These are phyloP conservation scores for Rhynchophorus ferrugineus DNA, from an alignment of 1,140 invertebrate species.

Conservation along the genomic window DNA sequence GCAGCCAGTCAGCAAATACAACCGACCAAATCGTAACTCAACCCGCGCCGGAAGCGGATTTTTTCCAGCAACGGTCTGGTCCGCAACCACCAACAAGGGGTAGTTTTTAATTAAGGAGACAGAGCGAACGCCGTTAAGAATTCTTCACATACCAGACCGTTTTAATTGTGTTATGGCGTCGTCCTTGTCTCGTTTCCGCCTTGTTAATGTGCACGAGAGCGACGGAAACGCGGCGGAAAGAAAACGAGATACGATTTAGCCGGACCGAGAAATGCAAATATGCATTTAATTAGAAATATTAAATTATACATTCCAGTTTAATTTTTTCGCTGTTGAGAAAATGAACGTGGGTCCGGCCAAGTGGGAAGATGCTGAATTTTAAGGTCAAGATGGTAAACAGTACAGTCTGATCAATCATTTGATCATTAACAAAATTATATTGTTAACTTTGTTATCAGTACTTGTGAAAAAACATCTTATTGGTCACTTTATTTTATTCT, in stretches of 20 bases:
- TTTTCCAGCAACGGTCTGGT: slow-evolving; percentile 15
- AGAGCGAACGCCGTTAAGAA: slow-evolving; percentile 38
- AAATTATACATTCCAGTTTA: slow-evolving; percentile 38
- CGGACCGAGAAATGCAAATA: slow-evolving; percentile 33
- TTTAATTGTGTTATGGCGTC: slow-evolving; percentile 37
- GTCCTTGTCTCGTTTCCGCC: slow-evolving; percentile 25
- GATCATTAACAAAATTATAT: too few species aligned
- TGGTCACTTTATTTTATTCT: too few species aligned
- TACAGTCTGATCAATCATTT: too few species aligned
- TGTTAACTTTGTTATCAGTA: too few species aligned
- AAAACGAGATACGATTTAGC: slow-evolving; percentile 12
- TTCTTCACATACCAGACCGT: slow-evolving; percentile 36
- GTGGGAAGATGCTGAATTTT: background rate
- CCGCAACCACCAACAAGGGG: slow-evolving; percentile 32
- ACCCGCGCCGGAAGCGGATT: slow-evolving; percentile 1
- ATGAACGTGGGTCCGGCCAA: slow-evolving; percentile 5
- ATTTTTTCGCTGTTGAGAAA: too few species aligned
- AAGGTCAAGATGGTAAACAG: background rate
- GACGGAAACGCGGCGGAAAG: slow-evolving; percentile 8
- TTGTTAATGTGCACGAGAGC: slow-evolving; percentile 6
- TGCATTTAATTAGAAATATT: slow-evolving; percentile 39
- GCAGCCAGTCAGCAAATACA: slow-evolving; percentile 31
- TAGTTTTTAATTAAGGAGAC: slow-evolving; percentile 42
- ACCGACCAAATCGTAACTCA: slow-evolving; percentile 20
- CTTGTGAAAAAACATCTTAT: too few species aligned